Conservation (phyloP, 2,888 invertebrate genomes). For the Cheilosia scutellata region DNA sequence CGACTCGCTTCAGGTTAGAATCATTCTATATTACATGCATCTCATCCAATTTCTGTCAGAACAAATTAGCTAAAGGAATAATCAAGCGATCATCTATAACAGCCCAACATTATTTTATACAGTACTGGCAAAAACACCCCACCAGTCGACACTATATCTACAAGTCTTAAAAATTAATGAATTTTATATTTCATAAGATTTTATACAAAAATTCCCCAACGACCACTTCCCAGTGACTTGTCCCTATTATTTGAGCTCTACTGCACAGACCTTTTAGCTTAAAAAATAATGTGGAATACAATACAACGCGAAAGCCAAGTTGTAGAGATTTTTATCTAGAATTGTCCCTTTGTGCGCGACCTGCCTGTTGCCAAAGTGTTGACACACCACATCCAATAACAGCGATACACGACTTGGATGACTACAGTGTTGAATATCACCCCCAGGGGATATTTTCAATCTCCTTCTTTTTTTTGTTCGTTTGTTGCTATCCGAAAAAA, state of each 20-base stretch:
- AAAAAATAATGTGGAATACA: conserved; percentile 22
- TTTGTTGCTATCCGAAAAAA: conserved; percentile 45
- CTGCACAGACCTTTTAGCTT: conserved; percentile 12
- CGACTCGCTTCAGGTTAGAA: too few relatives aligned
- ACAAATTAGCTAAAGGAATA: neutral
- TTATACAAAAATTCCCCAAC: conserved; percentile 40
- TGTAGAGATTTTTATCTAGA: conserved; percentile 57
- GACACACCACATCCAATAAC: conserved; percentile 50
- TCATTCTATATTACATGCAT: too few relatives aligned
- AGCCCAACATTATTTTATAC: neutral
- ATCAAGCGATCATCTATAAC: conserved; percentile 11
- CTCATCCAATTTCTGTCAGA: too few relatives aligned
- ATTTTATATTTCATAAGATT: conserved; percentile 57
- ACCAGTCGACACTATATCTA: neutral
- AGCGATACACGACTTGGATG: conserved; percentile 19
- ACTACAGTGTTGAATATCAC: conserved; percentile 48
- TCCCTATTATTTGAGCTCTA: conserved; percentile 12
- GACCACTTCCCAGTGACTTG: conserved; percentile 37
- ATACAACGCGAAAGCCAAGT: conserved; percentile 8
- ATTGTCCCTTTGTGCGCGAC: conserved; percentile 48
- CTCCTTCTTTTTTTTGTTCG: conserved; percentile 1
- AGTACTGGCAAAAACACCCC: neutral
- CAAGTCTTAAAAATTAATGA: conserved; percentile 54
- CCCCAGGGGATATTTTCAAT: conserved; percentile 44
- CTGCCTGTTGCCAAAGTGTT: conserved; percentile 68